Evolutionary conservation across 2,888 invertebrate genomes (phyloP).

Genomic region (Pseudoips prasinana): DNA sequence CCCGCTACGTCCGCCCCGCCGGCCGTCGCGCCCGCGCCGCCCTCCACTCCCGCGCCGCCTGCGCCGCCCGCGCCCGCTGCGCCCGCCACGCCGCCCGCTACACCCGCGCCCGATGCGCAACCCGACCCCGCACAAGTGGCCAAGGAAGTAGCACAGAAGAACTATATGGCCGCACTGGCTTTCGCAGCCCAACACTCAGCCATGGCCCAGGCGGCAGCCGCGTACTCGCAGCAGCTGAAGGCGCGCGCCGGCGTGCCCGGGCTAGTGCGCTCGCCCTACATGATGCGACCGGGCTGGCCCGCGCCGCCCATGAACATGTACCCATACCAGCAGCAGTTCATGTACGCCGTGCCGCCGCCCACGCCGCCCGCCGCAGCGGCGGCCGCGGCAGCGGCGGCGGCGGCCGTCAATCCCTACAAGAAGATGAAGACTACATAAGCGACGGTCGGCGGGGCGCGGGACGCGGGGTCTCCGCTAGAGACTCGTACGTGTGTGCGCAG

Average conservation of each 20-base stretch:
- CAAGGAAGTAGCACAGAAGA: slow-evolving; percentile 92
- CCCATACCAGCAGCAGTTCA: slow-evolving; percentile 77
- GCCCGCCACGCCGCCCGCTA: slow-evolving; percentile 64
- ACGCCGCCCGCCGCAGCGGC: slow-evolving; percentile 67
- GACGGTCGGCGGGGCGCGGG: slow-evolving; percentile 70
- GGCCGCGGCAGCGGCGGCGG: slow-evolving; percentile 64
- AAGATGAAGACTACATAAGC: slow-evolving; percentile 93
- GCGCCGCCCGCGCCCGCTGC: slow-evolving; percentile 45
- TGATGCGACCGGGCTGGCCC: slow-evolving; percentile 72
- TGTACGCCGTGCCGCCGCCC: slow-evolving; percentile 78
- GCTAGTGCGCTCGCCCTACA: slow-evolving; percentile 67
- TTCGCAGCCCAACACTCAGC: slow-evolving; percentile 75
- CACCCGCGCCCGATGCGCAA: slow-evolving; percentile 36
- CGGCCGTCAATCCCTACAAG: slow-evolving; percentile 90
- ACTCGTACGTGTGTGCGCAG: slow-evolving; percentile 72
- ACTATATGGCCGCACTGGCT: slow-evolving; percentile 86
- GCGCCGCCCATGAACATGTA: slow-evolving; percentile 74
- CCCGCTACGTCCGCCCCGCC: slow-evolving; percentile 85
- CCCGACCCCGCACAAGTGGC: slow-evolving; percentile 80
- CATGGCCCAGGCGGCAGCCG: slow-evolving; percentile 71
- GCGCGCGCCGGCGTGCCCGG: slow-evolving; percentile 84
- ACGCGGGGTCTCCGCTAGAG: slow-evolving; percentile 79
- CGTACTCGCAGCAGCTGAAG: slow-evolving; percentile 83
- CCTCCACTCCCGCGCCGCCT: slow-evolving; percentile 46
- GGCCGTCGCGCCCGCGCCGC: slow-evolving; percentile 79